Evolutionary conservation across 53 echinoderm and acorn worm species (phyloP), one percentile per base, ranked within the genome.

Genomic region (Crossaster papposus): DNA sequence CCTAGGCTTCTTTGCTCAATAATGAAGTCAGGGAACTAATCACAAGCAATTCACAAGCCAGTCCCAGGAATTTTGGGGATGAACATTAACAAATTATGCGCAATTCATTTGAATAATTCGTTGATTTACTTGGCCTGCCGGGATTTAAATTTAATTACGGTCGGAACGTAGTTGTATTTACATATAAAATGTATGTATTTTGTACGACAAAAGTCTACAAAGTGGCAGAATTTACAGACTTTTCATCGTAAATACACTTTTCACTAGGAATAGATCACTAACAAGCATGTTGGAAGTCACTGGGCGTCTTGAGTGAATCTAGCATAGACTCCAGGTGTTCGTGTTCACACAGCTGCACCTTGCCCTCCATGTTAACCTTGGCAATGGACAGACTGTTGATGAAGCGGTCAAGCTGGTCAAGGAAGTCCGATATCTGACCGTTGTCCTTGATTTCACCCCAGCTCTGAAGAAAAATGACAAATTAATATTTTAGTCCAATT

Each of bases 371-470:
- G 93, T 99, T 96, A 44, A 93, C 93, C 81, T 91, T 94, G 33
- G 99, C 99, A 36, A 95, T 96, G 8, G 93, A 90, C 88, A 99
- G 89, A 58, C 96, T 99, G 35, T 91, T 91, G 28, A 99, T 94
- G 91, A 99, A 99, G 86, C 91, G 92, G 80, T 99, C 99, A 44
- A 99, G 89, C 96, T 99, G 99, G 81, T 99, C 99, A 20, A 99
- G 80, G 92, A 99, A 99, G 72, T 99, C 99, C 15, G 94, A 93
- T 7, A 99, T 89, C 90, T 99, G 99, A 63, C 93, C 92, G 54
- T 96, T 96, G 90, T 99, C 96, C 75, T 94, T 98, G 90, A 99
- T 94, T 68, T 99, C 95, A 20, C 99, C 99, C 99, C 99, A 99
- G 70, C 93, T 95, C 99, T 99, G 89, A 1, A 89, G 3, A 58